A percentile compares a stretch with the other conserved stretches of the same genome.
Evolutionary conservation across 2,797 vertebrate species (phyloP).

Genomic region (Fratercula arctica): DNA sequence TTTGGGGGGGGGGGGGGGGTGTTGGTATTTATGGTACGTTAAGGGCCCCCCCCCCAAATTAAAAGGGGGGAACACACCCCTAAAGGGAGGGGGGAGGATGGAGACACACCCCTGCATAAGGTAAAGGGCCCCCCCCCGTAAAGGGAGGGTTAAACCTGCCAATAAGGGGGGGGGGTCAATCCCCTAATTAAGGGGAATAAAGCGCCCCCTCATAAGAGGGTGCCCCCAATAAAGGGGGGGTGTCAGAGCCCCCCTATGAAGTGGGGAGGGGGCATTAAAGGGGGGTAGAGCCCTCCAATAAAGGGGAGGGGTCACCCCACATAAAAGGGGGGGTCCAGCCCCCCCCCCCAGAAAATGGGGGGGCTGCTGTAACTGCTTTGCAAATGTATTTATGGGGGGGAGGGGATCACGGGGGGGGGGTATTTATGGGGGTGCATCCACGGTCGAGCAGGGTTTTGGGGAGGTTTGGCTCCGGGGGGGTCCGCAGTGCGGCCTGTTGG

Average conservation of each 20-base stretch:
- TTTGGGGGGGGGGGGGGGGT: no score
- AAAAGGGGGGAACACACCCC: neutral
- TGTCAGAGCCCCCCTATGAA: no score
- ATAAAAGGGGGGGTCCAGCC: no score
- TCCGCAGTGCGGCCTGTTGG: neutral
- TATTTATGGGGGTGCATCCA: neutral
- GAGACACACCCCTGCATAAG: no score
- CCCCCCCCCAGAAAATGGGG: neutral
- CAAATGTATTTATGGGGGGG: neutral
- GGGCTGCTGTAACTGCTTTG: conserved; percentile 12
- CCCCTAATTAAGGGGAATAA: no score
- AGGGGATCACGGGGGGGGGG: neutral
- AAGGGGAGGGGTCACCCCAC: neutral
- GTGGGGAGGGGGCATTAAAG: neutral
- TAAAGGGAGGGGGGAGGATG: neutral
- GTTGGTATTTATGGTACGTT: neutral
- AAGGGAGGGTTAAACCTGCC: no score
- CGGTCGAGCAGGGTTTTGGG: neutral
- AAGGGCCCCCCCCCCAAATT: neutral
- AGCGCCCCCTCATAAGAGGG: no score
- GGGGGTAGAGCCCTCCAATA: no score
- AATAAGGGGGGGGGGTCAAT: no score
- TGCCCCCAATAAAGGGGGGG: no score
- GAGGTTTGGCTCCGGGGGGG: neutral
- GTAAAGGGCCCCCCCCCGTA: no score